Evolutionary conservation across 2,113 vertebrate species (phyloP), one percentile per base, ranked within the genome.

Genomic region (Pelmatolapia mariae): DNA sequence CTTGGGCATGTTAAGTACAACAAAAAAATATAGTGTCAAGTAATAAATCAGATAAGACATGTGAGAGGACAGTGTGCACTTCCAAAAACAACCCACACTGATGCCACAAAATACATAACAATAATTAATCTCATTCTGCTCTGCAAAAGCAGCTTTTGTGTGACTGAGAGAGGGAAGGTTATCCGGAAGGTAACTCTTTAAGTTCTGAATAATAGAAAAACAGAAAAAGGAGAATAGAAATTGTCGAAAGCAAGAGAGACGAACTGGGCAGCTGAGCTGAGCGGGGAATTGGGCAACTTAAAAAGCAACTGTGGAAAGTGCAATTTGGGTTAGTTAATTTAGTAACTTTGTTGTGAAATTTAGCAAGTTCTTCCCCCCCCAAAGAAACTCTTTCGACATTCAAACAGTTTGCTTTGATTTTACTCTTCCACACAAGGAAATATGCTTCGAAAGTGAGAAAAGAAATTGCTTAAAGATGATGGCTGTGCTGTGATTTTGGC

Each of bases 131-230:
- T 50, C 43, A 2, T 31, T 8, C 43, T 50, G 24, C 6, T 12
- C 15, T 76, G 43, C 0, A 0, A 47, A 76, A 47, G 16, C 3
- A 29, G 68, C 22, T 4, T 73, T 73, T 18, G 68, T 29, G 13
- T 26, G 22, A 45, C 2, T 73, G 24, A 26, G n/a, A 45, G 4
- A 73, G 13, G 22, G 13, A 73, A 26, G 15, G 40, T 16, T 16
- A 36, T 66, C 31, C 18, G 8, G 61, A 66, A 13, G 8, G 19
- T 73, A 45, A 2, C 0, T 47, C 40, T 9, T 45, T 76, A 19
- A 8, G 15, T 76, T 73, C 24, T 47, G 22, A 24, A 76, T 47
- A 29, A 76, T 8, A 24, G 9, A 76, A 1, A 47, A 16, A 45
- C 66, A 43, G 0, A 71, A 26, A 29, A 1, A 11, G 24, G 68